phyloP scores from a whole-genome alignment of 2,113 vertebrate genomes.

The Tauraco erythrolophus region DNA sequence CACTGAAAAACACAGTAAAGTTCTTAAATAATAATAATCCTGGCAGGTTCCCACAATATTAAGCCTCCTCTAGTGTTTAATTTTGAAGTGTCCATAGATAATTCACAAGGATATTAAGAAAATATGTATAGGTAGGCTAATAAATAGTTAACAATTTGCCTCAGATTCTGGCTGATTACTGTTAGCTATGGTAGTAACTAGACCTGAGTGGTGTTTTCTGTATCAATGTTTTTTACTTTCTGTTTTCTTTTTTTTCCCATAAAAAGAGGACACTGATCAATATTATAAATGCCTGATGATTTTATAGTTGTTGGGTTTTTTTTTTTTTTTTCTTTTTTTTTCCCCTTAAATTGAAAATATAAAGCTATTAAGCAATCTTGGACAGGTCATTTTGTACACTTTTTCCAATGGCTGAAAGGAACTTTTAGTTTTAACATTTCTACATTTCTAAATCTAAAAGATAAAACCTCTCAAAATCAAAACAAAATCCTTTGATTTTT shows the following conservation, averaged over 20 bases:
- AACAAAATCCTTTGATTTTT: neutral
- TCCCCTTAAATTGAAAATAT: neutral
- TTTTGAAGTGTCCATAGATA: neutral
- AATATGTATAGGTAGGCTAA: neutral
- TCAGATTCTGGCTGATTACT: neutral
- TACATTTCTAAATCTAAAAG: neutral
- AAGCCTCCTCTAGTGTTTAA: neutral
- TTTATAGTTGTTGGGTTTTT: neutral
- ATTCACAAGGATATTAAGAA: neutral
- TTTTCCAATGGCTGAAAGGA: neutral
- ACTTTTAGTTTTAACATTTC: neutral
- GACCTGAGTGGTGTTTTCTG: rapidly evolving
- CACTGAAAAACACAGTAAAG: neutral
- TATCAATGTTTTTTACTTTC: neutral
- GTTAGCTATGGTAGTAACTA: neutral
- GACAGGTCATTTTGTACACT: neutral
- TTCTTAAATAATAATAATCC: neutral
- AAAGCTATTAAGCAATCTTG: neutral
- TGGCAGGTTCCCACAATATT: neutral
- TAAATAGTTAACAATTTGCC: neutral
- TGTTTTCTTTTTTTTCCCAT: neutral
- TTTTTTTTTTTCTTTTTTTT: too few relatives aligned
- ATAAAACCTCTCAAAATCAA: neutral
- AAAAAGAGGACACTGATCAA: neutral
- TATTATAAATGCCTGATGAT: neutral